Evolutionary conservation across 2,888 invertebrate genomes (phyloP).

Genomic region (Cyrtodaria siliqua): DNA sequence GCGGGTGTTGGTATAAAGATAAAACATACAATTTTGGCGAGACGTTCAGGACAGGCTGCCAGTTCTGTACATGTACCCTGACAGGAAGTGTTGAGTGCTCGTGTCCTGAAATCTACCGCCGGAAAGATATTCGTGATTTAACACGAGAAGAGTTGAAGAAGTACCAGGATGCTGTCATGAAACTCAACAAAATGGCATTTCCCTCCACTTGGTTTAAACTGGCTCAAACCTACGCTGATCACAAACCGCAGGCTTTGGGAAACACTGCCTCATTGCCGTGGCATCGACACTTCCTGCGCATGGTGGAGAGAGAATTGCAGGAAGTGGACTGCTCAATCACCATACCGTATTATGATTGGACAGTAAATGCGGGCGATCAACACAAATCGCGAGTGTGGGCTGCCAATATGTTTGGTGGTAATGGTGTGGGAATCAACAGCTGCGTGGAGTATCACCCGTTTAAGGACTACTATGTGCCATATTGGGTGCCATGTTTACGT

Average conservation of each 20-base stretch:
- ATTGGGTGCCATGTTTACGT: conserved; percentile 81
- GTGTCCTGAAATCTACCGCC: conserved; percentile 66
- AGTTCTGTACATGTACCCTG: conserved; percentile 75
- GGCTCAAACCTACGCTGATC: conserved; percentile 75
- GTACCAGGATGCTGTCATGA: conserved; percentile 80
- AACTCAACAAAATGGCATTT: conserved; percentile 68
- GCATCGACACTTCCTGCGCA: conserved; percentile 81
- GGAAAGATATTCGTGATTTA: conserved; percentile 83
- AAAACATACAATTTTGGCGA: conserved; percentile 74
- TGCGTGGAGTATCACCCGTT: conserved; percentile 84
- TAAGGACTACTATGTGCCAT: conserved; percentile 78
- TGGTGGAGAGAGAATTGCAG: conserved; percentile 80
- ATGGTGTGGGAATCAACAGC: conserved; percentile 73
- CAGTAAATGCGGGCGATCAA: conserved; percentile 81
- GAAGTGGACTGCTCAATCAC: conserved; percentile 80
- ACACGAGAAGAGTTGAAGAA: conserved; percentile 74
- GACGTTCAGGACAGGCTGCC: conserved; percentile 75
- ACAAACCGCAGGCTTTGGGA: conserved; percentile 81
- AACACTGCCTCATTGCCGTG: conserved; percentile 81
- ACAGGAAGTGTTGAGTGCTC: conserved; percentile 73
- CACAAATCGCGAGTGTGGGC: conserved; percentile 81
- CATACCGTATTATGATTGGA: conserved; percentile 85
- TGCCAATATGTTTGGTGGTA: conserved; percentile 82
- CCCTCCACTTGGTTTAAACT: conserved; percentile 81
- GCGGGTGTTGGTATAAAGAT: conserved; percentile 81